A percentile compares a stretch with the other conserved stretches of the same genome.
Conservation (phyloP, 2,888 invertebrate species). For the Nysson spinosus region DNA sequence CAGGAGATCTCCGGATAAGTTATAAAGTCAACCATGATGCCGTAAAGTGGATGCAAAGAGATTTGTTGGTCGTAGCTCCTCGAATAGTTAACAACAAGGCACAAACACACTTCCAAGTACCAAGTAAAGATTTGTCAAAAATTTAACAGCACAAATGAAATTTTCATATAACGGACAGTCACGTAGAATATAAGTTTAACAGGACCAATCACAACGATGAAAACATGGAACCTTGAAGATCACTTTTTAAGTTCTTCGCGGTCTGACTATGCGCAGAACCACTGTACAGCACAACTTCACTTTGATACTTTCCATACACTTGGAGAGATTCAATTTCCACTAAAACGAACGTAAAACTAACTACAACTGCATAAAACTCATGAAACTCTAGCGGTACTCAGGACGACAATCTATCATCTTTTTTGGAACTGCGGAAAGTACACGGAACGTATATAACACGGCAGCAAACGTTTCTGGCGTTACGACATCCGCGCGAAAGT, state of each 20-base stretch:
- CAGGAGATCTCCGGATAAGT: slow-evolving; percentile 72
- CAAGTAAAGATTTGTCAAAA: too few relatives aligned
- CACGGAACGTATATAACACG: slow-evolving; percentile 4
- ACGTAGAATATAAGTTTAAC: too few relatives aligned
- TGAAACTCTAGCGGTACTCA: not conserved
- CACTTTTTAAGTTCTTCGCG: slow-evolving; percentile 7
- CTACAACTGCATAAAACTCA: slow-evolving; percentile 3
- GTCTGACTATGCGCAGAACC: slow-evolving; percentile 48
- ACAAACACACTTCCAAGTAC: slow-evolving; percentile 15
- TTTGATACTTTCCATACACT: slow-evolving; percentile 38
- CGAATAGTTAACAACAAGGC: slow-evolving; percentile 18
- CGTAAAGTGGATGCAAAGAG: slow-evolving; percentile 14
- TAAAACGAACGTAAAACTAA: not conserved
- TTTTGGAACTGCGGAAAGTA: not conserved
- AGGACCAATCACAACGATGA: too few relatives aligned
- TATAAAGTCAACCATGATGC: slow-evolving; percentile 73
- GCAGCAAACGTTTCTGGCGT: not conserved
- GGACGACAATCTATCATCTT: not conserved
- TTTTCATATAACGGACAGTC: too few relatives aligned
- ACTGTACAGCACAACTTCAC: slow-evolving; percentile 25
- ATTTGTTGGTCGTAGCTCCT: slow-evolving; percentile 4
- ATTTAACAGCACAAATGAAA: too few relatives aligned
- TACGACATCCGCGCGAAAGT: not conserved
- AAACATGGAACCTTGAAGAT: slow-evolving; percentile 7
- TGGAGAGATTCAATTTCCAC: slow-evolving; percentile 27